Evolutionary conservation across 2,797 vertebrate species (phyloP), one percentile per base, ranked within the genome.

Genomic region (Helicolenus hilgendorfi): DNA sequence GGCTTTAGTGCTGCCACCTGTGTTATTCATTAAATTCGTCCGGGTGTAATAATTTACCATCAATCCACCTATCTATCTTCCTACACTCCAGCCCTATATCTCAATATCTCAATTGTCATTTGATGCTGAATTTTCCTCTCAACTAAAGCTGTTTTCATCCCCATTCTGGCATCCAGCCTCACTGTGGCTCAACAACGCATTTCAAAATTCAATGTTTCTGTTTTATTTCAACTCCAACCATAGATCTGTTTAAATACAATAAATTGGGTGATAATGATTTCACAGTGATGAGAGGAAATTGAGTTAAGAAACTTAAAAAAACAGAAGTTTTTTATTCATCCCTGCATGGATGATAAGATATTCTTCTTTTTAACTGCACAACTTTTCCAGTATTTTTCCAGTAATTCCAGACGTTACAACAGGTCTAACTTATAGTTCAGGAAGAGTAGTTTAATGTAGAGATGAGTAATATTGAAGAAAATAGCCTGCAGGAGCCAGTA

Each of bases 1-100:
- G 75, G 49, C 84, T 86, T 36, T 29, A 75, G 56, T 73, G 9
- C 24, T 86, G 80, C 72, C 83, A 92, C 82, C 85, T 80, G 73
- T 60, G 79, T 82, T 84, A 79, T 92, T 91, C 70, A 83, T 88
- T 84, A 87, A 82, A 92, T 65, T 68, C 11, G 31, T 65, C 75
- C 2, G 33, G 35, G 58, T 22, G 81, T 22, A 94, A 74, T 78
- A 74, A 86, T 84, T 83, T 79, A 22, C 56, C 49, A 53, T 72
- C 59, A 81, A 81, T 84, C 76, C 33, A 81, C 64, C 83, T 73
- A 86, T 72, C 15, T 24, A 38, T 77, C 59, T 73, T 36, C 41
- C 11, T 18, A 71, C 36, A 69, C 38, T 73, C 22, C 22, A 70
- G 15, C 26, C 7, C 24, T n/a, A n/a, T n/a, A n/a, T n/a, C n/a